Evolutionary conservation across 2,888 invertebrate genomes (phyloP).

Genomic region (Antheraea assamensis): DNA sequence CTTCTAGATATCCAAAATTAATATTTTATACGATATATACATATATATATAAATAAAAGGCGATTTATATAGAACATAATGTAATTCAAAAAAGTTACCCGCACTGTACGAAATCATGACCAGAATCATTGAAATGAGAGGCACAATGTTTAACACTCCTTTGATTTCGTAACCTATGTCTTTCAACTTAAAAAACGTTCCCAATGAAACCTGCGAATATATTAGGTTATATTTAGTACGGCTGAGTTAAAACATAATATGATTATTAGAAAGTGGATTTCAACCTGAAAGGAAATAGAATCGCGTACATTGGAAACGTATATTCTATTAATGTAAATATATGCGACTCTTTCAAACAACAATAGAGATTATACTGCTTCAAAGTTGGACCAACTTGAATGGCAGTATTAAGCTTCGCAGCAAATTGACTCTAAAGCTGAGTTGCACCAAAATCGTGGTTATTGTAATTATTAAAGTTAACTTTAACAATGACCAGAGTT

Average conservation of each 20-base stretch:
- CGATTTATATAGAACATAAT: not conserved
- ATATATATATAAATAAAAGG: not conserved
- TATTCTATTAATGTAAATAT: no score
- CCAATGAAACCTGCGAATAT: conserved; percentile 36
- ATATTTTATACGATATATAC: no score
- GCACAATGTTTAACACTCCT: conserved; percentile 35
- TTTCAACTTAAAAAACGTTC: conserved; percentile 34
- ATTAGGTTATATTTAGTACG: not conserved
- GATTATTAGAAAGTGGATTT: not conserved
- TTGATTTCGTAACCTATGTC: conserved; percentile 24
- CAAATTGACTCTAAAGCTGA: no score
- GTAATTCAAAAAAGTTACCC: conserved; percentile 28
- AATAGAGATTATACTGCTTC: no score
- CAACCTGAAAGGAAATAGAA: not conserved
- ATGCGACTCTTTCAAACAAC: no score
- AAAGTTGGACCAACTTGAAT: no score
- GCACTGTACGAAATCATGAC: conserved; percentile 32
- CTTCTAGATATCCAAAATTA: no score
- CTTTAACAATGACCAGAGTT: no score
- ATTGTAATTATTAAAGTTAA: no score
- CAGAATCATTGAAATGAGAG: conserved; percentile 33
- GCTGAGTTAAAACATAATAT: not conserved
- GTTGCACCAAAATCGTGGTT: no score
- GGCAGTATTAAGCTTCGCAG: no score
- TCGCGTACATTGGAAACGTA: no score